Percentiles rank a stretch among this genome's conserved stretches.
Conservation (phyloP, 2,113 vertebrate species). For the Phycodurus eques region DNA sequence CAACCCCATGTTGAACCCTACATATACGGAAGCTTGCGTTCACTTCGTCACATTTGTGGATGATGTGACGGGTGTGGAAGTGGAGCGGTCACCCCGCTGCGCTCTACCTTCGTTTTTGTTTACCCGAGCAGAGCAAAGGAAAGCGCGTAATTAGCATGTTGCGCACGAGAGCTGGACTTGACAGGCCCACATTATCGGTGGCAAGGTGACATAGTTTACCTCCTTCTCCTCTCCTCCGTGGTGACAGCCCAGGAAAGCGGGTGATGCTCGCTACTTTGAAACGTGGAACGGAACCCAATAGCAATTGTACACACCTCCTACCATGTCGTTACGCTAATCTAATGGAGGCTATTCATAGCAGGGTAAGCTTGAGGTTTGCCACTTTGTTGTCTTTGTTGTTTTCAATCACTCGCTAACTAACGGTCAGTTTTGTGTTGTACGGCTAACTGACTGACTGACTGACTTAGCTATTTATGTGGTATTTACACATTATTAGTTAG, state of each 20-base stretch:
- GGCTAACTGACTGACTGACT: too few species aligned
- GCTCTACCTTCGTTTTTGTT: constrained; percentile 36
- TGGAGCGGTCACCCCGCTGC: constrained; percentile 10
- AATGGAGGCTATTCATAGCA: constrained; percentile 17
- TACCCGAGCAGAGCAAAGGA: constrained; percentile 38
- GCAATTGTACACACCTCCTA: constrained; percentile 28
- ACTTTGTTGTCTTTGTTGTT: not conserved
- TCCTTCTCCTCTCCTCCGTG: constrained; percentile 26
- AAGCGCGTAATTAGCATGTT: constrained; percentile 58
- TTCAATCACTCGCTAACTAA: too few species aligned
- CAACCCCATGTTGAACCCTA: constrained; percentile 17
- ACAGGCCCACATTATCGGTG: constrained; percentile 59
- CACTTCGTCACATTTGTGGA: constrained; percentile 18
- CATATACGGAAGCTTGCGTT: constrained; percentile 9
- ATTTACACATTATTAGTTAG: too few species aligned
- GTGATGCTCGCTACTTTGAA: not conserved
- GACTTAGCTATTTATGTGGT: too few species aligned
- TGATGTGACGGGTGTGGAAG: constrained; percentile 41
- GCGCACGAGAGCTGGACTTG: constrained; percentile 47
- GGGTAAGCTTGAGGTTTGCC: not conserved
- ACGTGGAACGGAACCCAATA: constrained; percentile 19
- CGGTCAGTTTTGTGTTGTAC: too few species aligned
- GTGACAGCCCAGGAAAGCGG: constrained; percentile 31
- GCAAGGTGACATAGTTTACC: constrained; percentile 64
- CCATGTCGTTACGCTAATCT: constrained; percentile 19